These are phyloP conservation scores for Periparus ater DNA, from an alignment of 2,797 vertebrate species.

Conservation along the genomic window DNA sequence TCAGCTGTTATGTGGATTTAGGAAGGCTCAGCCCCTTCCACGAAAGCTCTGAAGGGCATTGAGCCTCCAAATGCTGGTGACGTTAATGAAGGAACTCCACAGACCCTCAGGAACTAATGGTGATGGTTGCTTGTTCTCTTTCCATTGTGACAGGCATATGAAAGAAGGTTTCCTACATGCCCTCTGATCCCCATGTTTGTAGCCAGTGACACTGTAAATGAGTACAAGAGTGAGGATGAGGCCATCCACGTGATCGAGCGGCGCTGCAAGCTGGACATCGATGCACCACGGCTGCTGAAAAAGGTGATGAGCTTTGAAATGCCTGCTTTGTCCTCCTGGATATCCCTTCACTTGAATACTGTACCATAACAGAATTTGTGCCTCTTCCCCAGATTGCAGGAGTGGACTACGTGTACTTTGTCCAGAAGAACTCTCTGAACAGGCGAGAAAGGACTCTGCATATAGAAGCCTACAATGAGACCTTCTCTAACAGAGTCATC, in stretches of 20 bases:
- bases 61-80: neutral
- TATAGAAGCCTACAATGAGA: slow-evolving; percentile 96
- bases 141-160: slow-evolving; percentile 84
- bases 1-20: neutral
- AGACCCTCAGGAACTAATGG: neutral
- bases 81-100: rapidly evolving
- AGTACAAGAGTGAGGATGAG: slow-evolving; percentile 87
- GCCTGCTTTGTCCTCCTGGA: neutral
- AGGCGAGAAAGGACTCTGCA: slow-evolving; percentile 91
- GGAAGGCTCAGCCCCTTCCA: neutral
- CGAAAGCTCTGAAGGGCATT: rapidly evolving
- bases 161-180: slow-evolving; percentile 94
- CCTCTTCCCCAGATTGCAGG: slow-evolving; percentile 87
- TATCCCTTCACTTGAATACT: neutral
- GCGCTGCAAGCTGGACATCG: slow-evolving; percentile 96
- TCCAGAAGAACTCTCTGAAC: slow-evolving; percentile 94
- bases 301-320: slow-evolving; percentile 75
- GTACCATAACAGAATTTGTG: neutral
- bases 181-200: slow-evolving; percentile 98
- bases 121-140: neutral
- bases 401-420: slow-evolving; percentile 96
- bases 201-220: slow-evolving; percentile 87
- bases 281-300: slow-evolving; percentile 92
- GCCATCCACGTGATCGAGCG: slow-evolving; percentile 84
- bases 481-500: slow-evolving; percentile 93